Evolutionary conservation across 2,888 invertebrate species (phyloP).

Genomic region (Tortrix viridana): DNA sequence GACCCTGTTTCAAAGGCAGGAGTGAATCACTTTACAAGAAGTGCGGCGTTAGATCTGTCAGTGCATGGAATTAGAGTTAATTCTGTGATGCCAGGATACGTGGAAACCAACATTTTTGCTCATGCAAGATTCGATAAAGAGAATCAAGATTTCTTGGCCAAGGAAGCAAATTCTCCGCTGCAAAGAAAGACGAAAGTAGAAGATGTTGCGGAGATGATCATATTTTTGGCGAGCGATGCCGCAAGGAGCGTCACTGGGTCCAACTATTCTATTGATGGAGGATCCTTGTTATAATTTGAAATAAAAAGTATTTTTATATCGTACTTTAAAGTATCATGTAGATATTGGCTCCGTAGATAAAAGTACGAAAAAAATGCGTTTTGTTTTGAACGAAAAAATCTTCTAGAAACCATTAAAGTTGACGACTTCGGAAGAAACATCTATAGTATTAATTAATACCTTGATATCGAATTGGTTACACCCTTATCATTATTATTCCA

Average conservation of each 20-base stretch:
- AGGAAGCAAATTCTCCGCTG: conserved; percentile 18
- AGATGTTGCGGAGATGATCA: conserved; percentile 39
- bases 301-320: too few relatives aligned
- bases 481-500: too few relatives aligned
- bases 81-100: conserved; percentile 88
- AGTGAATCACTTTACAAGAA: conserved; percentile 89
- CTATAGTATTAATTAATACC: too few relatives aligned
- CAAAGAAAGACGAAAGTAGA: conserved; percentile 28
- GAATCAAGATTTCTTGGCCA: neutral
- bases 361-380: too few relatives aligned
- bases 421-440: too few relatives aligned
- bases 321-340: too few relatives aligned
- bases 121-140: conserved; percentile 8
- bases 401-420: too few relatives aligned
- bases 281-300: conserved; percentile 11
- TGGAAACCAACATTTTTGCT: conserved; percentile 57
- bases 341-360: too few relatives aligned
- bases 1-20: conserved; percentile 89
- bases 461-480: too few relatives aligned
- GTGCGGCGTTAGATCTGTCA: conserved; percentile 86
- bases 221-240: conserved; percentile 40
- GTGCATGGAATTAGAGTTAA: conserved; percentile 85
- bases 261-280: conserved; percentile 24
- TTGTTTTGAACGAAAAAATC: too few relatives aligned
- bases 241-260: conserved; percentile 38